A percentile compares a stretch with the other conserved stretches of the same genome.
These are phyloP conservation scores for Drosophila monieri DNA, from an alignment of 2,888 invertebrate species.

Conservation along the genomic window DNA sequence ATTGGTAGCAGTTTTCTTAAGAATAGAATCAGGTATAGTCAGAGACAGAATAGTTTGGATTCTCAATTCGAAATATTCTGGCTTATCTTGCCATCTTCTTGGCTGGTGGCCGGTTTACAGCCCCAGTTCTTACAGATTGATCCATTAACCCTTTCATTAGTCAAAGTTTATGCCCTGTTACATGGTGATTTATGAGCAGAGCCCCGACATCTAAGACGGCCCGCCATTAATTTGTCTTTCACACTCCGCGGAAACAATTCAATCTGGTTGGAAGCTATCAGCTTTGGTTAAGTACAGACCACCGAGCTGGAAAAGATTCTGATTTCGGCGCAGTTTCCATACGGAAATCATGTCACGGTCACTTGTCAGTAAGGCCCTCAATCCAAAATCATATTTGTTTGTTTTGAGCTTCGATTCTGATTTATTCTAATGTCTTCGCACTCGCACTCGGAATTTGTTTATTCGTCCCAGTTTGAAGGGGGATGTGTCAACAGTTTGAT, in stretches of 20 bases:
- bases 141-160: slow-evolving; percentile 53
- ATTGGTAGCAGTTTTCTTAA: slow-evolving; percentile 4
- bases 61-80: background rate
- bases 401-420: slow-evolving; percentile 20
- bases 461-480: slow-evolving; percentile 39
- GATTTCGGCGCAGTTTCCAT: slow-evolving; percentile 17
- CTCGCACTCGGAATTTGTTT: slow-evolving; percentile 56
- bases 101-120: slow-evolving; percentile 7
- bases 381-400: slow-evolving; percentile 34
- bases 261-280: slow-evolving; percentile 26
- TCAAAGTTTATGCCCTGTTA: slow-evolving; percentile 35
- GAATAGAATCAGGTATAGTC: no score
- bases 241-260: slow-evolving; percentile 30
- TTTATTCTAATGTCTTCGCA: slow-evolving; percentile 60
- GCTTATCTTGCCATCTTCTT: background rate
- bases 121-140: slow-evolving; percentile 14
- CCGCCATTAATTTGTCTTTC: slow-evolving; percentile 36
- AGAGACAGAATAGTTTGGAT: background rate
- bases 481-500: slow-evolving; percentile 44
- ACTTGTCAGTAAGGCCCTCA: slow-evolving; percentile 24
- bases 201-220: slow-evolving; percentile 22
- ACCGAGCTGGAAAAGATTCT: slow-evolving; percentile 11
- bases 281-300: slow-evolving; percentile 22
- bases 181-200: slow-evolving; percentile 54
- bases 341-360: slow-evolving; percentile 38